A percentile compares a stretch with the other conserved stretches of the same genome.
phyloP scores from a whole-genome alignment of 2,888 invertebrate genomes.

The Lepas anatifera region DNA sequence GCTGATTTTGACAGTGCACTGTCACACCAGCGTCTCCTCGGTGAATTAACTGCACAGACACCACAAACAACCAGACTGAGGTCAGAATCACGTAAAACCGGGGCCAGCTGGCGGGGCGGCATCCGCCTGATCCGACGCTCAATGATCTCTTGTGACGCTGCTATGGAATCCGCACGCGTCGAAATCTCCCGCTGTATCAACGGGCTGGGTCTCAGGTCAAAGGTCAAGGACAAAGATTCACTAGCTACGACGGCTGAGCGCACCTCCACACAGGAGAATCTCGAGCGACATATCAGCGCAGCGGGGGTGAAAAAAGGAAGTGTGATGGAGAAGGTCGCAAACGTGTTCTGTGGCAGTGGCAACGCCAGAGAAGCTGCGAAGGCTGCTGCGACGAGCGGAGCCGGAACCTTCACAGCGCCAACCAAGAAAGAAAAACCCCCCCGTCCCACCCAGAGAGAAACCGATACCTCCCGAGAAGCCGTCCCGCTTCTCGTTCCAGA shows the following conservation, averaged over 20 bases:
- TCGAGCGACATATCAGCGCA: constrained; percentile 34
- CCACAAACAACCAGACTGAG: too few relatives aligned
- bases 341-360: constrained; percentile 66
- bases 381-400: too few relatives aligned
- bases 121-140: constrained; percentile 10
- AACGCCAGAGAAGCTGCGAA: constrained; percentile 19
- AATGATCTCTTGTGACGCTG: constrained; percentile 47
- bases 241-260: too few relatives aligned
- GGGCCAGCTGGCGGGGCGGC: not conserved
- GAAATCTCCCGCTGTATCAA: constrained; percentile 77
- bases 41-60: too few relatives aligned
- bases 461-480: constrained; percentile 26
- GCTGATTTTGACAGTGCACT: too few relatives aligned
- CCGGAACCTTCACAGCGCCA: constrained; percentile 1
- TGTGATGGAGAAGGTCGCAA: constrained; percentile 78
- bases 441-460: constrained; percentile 17
- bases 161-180: constrained; percentile 81
- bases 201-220: constrained; percentile 39
- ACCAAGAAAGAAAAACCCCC: not conserved
- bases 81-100: too few relatives aligned
- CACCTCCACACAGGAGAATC: constrained; percentile 19
- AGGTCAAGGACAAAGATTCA: constrained; percentile 55
- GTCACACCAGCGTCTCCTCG: too few relatives aligned
- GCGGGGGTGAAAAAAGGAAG: constrained; percentile 39
- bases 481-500: constrained; percentile 24